Evolutionary conservation across 2,113 vertebrate species (phyloP).

Genomic region (Pseudolaguvia tuberculata): DNA sequence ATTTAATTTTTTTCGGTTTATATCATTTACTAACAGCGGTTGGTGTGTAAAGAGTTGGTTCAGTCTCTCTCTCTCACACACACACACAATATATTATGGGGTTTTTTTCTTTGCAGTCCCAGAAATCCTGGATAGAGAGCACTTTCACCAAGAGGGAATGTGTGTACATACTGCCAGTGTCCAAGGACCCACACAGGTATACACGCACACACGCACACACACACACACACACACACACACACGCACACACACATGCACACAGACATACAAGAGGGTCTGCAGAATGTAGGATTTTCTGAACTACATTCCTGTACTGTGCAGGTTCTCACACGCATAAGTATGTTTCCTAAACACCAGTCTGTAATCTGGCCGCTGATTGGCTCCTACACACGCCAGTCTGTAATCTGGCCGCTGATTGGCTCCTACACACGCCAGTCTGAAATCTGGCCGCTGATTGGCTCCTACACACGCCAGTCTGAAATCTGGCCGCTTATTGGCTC

Average conservation of each 20-base stretch:
- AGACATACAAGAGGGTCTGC: background rate
- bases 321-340: conserved; percentile 27
- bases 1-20: background rate
- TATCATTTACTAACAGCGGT: background rate
- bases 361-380: too few relatives aligned
- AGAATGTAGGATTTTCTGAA: conserved; percentile 16
- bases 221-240: background rate
- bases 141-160: conserved; percentile 99
- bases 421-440: too few relatives aligned
- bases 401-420: too few relatives aligned
- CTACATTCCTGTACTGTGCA: conserved; percentile 19
- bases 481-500: background rate
- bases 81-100: background rate
- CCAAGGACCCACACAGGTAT: conserved; percentile 99
- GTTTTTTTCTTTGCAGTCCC: conserved; percentile 76
- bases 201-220: too few relatives aligned
- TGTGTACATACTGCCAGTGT: conserved; percentile 97
- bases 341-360: background rate
- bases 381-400: too few relatives aligned
- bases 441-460: too few relatives aligned
- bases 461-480: too few relatives aligned
- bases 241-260: background rate
- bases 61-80: background rate
- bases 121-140: conserved; percentile 99
- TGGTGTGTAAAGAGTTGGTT: background rate